Conservation (phyloP, 2,113 vertebrate species). For the Dunckerocampus dactyliophorus region DNA sequence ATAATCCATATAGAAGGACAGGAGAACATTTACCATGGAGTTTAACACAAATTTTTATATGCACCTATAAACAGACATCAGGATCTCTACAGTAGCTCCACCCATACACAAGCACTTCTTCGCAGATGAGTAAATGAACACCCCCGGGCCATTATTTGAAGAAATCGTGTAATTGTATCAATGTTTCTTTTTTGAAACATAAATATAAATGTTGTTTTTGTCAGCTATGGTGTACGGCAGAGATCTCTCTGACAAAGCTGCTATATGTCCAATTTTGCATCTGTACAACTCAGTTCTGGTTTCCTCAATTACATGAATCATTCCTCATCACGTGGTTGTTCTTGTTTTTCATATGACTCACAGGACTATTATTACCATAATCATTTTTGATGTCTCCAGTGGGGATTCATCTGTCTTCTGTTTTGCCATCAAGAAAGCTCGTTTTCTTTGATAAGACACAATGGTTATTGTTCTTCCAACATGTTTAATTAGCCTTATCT, state of each 20-base stretch:
- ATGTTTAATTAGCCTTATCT: constrained; percentile 61
- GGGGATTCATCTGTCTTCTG: constrained; percentile 26
- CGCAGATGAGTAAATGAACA: too few species aligned
- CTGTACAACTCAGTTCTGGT: constrained; percentile 11
- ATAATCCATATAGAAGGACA: too few species aligned
- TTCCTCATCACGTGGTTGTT: constrained; percentile 7
- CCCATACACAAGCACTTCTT: too few species aligned
- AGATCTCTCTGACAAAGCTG: too few species aligned
- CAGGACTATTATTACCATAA: constrained; percentile 14
- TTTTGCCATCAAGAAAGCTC: constrained; percentile 24
- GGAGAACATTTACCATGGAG: too few species aligned
- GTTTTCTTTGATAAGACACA: constrained; percentile 43
- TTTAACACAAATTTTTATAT: too few species aligned
- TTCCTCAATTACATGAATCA: constrained; percentile 12
- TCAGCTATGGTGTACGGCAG: too few species aligned
- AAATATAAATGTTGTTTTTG: too few species aligned
- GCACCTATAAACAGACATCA: too few species aligned
- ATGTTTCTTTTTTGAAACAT: not conserved
- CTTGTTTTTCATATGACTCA: constrained; percentile 22
- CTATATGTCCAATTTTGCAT: constrained; percentile 1
- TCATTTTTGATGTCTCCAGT: constrained; percentile 9
- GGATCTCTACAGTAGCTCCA: too few species aligned
- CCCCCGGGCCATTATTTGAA: too few species aligned
- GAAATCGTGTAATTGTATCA: not conserved
- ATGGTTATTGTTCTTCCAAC: constrained; percentile 25